phyloP scores from a whole-genome alignment of 2,113 vertebrate genomes.

The Vicugna pacos region DNA sequence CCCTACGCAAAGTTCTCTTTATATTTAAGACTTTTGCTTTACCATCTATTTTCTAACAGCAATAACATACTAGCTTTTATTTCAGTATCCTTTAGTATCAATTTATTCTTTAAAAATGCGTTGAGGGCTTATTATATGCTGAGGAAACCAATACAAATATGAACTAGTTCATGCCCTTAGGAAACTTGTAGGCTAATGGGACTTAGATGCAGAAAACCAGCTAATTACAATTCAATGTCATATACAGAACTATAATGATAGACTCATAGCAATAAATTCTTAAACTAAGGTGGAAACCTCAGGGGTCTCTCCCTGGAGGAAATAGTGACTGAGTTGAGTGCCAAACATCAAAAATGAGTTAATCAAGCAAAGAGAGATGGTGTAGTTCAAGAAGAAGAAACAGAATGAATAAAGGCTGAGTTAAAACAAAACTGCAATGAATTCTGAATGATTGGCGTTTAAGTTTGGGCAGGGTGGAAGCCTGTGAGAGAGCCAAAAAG shows the following conservation, averaged over 20 bases:
- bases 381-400: not conserved
- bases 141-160: not conserved
- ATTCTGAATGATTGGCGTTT: not conserved
- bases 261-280: not conserved
- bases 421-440: conserved; percentile 20
- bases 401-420: not conserved
- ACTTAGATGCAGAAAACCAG: not conserved
- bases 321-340: not conserved
- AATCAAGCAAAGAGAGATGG: not conserved
- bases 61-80: not conserved
- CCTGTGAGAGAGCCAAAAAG: not conserved
- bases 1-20: not conserved
- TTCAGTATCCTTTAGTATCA: not conserved
- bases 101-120: not conserved
- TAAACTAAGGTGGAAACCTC: not conserved
- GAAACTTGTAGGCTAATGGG: not conserved
- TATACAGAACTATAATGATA: not conserved
- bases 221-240: not conserved
- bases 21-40: not conserved
- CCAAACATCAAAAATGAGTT: not conserved
- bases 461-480: not conserved
- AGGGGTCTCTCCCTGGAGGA: not conserved
- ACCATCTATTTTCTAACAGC: not conserved
- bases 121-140: not conserved
- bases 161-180: not conserved